A percentile compares a stretch with the other conserved stretches of the same genome.
These are phyloP conservation scores for Xiphorhynchus elegans DNA, from an alignment of 2,113 vertebrate species.

Conservation along the genomic window DNA sequence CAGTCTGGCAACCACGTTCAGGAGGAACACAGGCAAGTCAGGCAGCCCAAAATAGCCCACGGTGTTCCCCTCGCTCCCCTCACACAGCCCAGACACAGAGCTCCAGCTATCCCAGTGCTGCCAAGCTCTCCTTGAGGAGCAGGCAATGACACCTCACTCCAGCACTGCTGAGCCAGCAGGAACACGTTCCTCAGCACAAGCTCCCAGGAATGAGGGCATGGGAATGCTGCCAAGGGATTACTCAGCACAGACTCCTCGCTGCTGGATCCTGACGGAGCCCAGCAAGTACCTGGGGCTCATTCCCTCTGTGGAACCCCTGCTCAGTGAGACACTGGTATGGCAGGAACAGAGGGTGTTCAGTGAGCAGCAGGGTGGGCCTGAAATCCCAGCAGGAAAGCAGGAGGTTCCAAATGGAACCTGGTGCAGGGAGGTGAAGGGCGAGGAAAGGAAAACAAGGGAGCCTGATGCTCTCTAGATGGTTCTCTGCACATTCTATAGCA, in stretches of 20 bases:
- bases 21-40: background rate
- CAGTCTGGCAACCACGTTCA: rapidly evolving
- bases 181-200: background rate
- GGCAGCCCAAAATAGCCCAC: background rate
- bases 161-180: background rate
- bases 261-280: background rate
- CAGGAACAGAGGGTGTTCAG: background rate
- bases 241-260: background rate
- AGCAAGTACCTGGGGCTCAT: background rate
- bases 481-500: rapidly evolving
- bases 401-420: background rate
- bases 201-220: background rate
- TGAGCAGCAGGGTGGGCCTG: background rate
- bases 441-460: background rate
- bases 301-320: background rate
- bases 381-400: background rate
- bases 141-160: background rate
- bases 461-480: background rate
- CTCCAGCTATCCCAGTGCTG: background rate
- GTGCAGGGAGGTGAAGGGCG: background rate
- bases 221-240: background rate
- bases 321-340: rapidly evolving
- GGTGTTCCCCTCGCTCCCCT: background rate
- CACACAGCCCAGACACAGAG: rapidly evolving
- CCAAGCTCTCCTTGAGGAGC: background rate